phyloP scores from a whole-genome alignment of 1,140 invertebrate species.

The Camponotus vicinus region DNA sequence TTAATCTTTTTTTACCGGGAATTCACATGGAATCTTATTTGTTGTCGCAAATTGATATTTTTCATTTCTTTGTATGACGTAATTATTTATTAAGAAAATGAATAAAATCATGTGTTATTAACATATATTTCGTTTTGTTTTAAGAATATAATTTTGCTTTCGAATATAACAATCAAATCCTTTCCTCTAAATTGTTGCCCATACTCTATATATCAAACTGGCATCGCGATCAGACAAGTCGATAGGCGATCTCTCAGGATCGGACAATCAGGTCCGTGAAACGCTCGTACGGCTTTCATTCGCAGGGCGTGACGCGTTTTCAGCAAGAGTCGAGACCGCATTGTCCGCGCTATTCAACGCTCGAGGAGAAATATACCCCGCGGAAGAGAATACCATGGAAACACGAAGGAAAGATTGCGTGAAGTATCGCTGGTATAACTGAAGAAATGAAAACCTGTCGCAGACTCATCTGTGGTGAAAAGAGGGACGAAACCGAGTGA shows the following conservation, averaged over 20 bases:
- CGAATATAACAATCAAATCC: neutral
- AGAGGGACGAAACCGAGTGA: constrained; percentile 8
- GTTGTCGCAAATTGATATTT: neutral
- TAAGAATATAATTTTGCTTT: neutral
- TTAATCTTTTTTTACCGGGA: neutral
- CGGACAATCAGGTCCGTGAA: constrained; percentile 42
- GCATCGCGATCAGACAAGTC: neutral
- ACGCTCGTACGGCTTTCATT: neutral
- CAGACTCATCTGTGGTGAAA: constrained; percentile 25
- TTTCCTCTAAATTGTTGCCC: neutral
- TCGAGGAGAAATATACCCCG: constrained; percentile 25
- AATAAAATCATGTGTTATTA: neutral
- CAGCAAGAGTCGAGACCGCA: constrained; percentile 44
- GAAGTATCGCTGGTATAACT: constrained; percentile 77
- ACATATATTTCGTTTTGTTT: neutral
- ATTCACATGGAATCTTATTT: neutral
- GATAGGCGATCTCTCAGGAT: constrained; percentile 42
- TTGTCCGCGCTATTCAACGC: constrained; percentile 63
- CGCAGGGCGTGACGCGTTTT: constrained; percentile 65
- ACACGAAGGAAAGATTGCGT: constrained; percentile 55
- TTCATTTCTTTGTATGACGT: neutral
- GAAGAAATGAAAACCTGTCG: constrained; percentile 70
- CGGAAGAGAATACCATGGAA: constrained; percentile 37
- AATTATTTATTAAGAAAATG: neutral
- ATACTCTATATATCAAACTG: constrained; percentile 42